These are phyloP conservation scores for Gopherus evgoodei DNA, from an alignment of 2,113 vertebrate genomes.

Conservation along the genomic window DNA sequence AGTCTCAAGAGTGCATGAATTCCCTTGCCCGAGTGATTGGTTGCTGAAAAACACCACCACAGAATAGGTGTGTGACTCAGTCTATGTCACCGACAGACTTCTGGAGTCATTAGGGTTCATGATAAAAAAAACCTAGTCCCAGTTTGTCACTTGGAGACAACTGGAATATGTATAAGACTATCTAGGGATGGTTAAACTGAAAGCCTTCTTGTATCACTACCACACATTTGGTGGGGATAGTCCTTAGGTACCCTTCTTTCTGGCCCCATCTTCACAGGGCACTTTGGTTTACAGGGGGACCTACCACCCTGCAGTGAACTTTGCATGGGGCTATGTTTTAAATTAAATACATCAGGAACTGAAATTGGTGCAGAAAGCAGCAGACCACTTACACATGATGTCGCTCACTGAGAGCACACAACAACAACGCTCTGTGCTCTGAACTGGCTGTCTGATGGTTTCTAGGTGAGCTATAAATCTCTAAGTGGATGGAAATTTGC, in stretches of 20 bases:
- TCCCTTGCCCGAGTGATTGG: accelerated
- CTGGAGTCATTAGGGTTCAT: neutral
- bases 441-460: neutral
- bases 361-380: neutral
- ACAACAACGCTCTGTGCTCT: neutral
- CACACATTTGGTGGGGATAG: neutral
- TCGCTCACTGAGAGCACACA: neutral
- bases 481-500: neutral
- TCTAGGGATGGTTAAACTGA: neutral
- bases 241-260: accelerated
- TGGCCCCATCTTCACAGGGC: neutral
- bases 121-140: neutral
- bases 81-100: neutral
- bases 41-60: neutral
- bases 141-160: neutral
- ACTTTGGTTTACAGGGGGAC: neutral
- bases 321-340: neutral
- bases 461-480: neutral
- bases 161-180: neutral
- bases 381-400: neutral
- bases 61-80: neutral
- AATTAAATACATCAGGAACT: neutral
- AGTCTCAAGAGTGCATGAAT: neutral
- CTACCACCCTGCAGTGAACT: neutral
- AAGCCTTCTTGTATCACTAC: neutral